phyloP scores from a whole-genome alignment of 2,888 invertebrate species.

The Epirrhoe tristata region DNA sequence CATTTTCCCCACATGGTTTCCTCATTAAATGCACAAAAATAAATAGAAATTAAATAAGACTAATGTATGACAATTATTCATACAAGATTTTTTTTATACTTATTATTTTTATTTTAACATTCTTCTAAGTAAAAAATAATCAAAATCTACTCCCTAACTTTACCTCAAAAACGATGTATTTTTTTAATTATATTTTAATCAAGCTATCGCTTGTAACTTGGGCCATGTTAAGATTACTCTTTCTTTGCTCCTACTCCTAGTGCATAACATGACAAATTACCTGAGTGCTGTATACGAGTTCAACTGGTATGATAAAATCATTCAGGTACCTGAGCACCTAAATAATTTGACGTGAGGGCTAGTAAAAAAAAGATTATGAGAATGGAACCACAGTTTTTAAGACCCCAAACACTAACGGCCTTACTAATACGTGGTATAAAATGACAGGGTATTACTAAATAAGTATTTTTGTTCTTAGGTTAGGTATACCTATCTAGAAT shows the following conservation, averaged over 20 bases:
- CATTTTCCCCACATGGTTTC: not conserved
- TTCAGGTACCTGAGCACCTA: not conserved
- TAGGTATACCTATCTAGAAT: no score
- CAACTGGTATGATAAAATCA: conserved; percentile 19
- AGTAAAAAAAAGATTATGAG: not conserved
- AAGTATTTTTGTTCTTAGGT: no score
- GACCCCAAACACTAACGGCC: no score
- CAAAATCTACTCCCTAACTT: no score
- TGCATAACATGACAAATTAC: conserved; percentile 48
- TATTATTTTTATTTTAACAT: no score
- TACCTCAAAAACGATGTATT: no score
- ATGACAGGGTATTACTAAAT: no score
- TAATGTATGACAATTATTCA: no score
- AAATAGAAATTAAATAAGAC: not conserved
- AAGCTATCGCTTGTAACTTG: conserved; percentile 44
- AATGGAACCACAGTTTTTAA: not conserved
- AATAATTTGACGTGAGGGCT: not conserved
- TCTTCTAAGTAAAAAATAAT: no score
- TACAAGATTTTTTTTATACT: no score
- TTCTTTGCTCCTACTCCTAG: conserved; percentile 47
- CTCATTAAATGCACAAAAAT: not conserved
- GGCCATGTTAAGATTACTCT: conserved; percentile 6
- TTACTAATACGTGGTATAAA: no score
- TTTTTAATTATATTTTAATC: not conserved
- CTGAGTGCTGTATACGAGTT: conserved; percentile 36